Evolutionary conservation across 1,140 invertebrate genomes (phyloP).

Genomic region (Apis florea): DNA sequence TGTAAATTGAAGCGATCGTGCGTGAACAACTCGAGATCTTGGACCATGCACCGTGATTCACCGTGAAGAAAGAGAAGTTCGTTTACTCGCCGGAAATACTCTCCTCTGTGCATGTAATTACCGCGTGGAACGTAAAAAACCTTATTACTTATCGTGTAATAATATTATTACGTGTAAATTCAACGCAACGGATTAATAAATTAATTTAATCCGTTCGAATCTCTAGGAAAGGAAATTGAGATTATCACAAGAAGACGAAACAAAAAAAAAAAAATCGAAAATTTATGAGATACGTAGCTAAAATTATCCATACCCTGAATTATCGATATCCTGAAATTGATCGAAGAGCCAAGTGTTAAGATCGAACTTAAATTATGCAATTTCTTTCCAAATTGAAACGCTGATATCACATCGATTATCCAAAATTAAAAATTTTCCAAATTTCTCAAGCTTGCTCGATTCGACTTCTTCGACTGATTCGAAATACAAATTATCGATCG

Average conservation of each 20-base stretch:
- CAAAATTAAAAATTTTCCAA: too few relatives aligned
- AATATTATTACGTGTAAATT: neutral
- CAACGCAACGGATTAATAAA: neutral
- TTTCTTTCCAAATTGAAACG: too few relatives aligned
- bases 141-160: neutral
- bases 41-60: slow-evolving; percentile 40
- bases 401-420: too few relatives aligned
- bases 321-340: too few relatives aligned
- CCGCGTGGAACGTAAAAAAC: neutral
- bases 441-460: too few relatives aligned
- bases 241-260: neutral
- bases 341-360: too few relatives aligned
- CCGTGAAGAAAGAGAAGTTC: slow-evolving; percentile 17
- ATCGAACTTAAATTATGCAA: too few relatives aligned
- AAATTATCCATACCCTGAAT: too few relatives aligned
- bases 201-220: too few relatives aligned
- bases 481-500: neutral
- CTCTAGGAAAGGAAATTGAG: neutral
- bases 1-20: slow-evolving; percentile 34
- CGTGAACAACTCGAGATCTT: slow-evolving; percentile 40
- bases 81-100: slow-evolving; percentile 23
- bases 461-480: too few relatives aligned
- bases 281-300: too few relatives aligned
- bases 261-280: neutral
- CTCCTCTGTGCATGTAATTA: neutral